Conservation (phyloP, 2,888 invertebrate genomes). For the Scrobipalpa atriplicella region DNA sequence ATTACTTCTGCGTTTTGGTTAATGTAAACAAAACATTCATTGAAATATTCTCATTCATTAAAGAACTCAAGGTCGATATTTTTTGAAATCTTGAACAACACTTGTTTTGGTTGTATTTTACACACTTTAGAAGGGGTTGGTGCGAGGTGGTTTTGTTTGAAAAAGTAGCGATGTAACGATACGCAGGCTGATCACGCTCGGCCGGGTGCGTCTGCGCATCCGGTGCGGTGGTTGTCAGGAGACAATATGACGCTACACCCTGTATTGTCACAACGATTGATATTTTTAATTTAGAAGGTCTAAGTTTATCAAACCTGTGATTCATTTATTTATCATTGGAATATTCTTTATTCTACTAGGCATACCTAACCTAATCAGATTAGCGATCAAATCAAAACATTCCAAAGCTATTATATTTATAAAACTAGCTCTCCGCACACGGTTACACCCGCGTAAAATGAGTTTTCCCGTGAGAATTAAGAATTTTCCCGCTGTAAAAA, state of each 20-base stretch:
- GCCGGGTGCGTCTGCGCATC: conserved; percentile 58
- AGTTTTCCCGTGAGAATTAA: no score
- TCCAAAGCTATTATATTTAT: no score
- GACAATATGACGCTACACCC: conserved; percentile 36
- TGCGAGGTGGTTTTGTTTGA: conserved; percentile 40
- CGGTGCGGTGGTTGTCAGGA: conserved; percentile 46
- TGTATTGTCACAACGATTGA: not conserved
- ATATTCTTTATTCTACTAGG: no score
- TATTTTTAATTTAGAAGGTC: not conserved
- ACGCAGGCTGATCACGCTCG: conserved; percentile 55
- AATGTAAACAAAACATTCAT: conserved; percentile 5
- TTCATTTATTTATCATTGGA: no score
- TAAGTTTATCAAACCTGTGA: not conserved
- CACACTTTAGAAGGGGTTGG: conserved; percentile 12
- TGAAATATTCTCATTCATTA: not conserved
- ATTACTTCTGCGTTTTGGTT: not conserved
- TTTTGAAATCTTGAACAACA: no score
- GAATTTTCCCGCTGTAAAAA: no score
- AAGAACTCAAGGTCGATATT: no score
- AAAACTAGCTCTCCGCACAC: no score
- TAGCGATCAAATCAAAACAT: no score
- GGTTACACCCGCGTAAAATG: no score
- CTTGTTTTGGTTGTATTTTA: no score
- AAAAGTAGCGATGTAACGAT: conserved; percentile 48
- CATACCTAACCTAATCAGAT: no score